These are phyloP conservation scores for Cheirogaleus major DNA, from an alignment of 2,797 vertebrate genomes.

Conservation along the genomic window DNA sequence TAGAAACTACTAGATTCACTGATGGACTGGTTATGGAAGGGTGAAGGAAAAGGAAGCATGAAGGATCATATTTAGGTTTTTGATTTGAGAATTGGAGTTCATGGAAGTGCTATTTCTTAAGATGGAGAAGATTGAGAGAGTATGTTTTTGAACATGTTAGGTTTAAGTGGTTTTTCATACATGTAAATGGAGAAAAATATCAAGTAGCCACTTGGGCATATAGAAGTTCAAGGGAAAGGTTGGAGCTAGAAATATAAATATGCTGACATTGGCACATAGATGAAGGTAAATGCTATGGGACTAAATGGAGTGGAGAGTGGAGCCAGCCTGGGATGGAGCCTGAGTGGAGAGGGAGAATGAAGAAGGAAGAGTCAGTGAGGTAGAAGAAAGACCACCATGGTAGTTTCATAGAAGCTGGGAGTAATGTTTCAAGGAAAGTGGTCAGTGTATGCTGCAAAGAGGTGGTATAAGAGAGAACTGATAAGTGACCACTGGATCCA, in stretches of 20 bases:
- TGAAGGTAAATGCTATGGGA: neutral
- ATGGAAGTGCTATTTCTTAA: neutral
- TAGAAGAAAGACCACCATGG: neutral
- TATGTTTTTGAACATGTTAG: slow-evolving; percentile 8
- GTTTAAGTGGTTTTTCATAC: neutral
- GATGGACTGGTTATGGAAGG: neutral
- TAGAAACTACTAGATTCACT: slow-evolving; percentile 9
- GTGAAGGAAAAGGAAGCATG: neutral
- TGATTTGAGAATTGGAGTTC: neutral
- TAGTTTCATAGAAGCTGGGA: neutral
- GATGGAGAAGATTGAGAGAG: neutral
- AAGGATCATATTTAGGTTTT: neutral
- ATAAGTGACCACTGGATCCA: neutral
- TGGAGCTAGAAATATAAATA: neutral
- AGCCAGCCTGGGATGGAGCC: neutral
- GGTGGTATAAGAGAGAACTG: neutral
- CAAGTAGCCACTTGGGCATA: neutral
- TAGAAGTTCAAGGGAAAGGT: neutral
- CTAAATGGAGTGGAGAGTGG: neutral
- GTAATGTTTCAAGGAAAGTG: slow-evolving; percentile 11
- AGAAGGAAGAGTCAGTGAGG: neutral
- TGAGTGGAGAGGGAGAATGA: neutral
- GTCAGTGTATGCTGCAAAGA: neutral
- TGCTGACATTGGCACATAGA: neutral
- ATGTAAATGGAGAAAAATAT: neutral